These are phyloP conservation scores for Gymnarchus niloticus DNA, from an alignment of 2,113 vertebrate species.

Conservation along the genomic window DNA sequence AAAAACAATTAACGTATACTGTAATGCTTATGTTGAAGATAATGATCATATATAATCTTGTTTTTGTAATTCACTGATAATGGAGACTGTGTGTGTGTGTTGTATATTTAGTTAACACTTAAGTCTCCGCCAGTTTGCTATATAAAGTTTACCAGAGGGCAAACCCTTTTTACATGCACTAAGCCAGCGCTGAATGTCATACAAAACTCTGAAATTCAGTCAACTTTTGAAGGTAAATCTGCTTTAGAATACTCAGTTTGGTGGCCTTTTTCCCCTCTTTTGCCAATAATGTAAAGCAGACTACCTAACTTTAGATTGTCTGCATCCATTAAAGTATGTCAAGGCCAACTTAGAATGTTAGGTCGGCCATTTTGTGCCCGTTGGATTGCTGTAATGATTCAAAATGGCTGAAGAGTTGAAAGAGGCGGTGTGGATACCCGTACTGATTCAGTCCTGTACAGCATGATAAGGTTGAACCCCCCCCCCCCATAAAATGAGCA, in stretches of 20 bases:
- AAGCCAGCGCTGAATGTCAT: slow-evolving; percentile 8
- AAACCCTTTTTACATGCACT: slow-evolving; percentile 19
- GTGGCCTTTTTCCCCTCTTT: background rate
- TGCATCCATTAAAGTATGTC: slow-evolving; percentile 5
- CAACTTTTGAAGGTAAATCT: background rate
- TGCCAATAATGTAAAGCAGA: slow-evolving; percentile 8
- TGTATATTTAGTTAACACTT: slow-evolving; percentile 7
- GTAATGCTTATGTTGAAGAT: background rate
- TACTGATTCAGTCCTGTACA: background rate
- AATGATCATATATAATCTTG: background rate
- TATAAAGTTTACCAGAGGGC: slow-evolving; percentile 1
- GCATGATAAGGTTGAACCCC: background rate
- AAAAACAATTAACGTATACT: background rate
- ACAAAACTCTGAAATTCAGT: background rate
- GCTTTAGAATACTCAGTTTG: background rate
- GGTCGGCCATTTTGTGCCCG: background rate
- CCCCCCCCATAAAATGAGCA: background rate
- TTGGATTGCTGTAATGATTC: background rate
- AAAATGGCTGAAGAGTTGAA: background rate
- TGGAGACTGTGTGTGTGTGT: slow-evolving; percentile 9
- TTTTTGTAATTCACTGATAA: slow-evolving; percentile 6
- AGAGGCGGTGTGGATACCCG: background rate
- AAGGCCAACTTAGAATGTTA: background rate
- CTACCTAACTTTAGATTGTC: slow-evolving; percentile 6
- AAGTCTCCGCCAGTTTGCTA: slow-evolving; percentile 3